A percentile compares a stretch with the other conserved stretches of the same genome.
Conservation (phyloP, 2,888 invertebrate species). For the Ormyrus nitidulus region DNA sequence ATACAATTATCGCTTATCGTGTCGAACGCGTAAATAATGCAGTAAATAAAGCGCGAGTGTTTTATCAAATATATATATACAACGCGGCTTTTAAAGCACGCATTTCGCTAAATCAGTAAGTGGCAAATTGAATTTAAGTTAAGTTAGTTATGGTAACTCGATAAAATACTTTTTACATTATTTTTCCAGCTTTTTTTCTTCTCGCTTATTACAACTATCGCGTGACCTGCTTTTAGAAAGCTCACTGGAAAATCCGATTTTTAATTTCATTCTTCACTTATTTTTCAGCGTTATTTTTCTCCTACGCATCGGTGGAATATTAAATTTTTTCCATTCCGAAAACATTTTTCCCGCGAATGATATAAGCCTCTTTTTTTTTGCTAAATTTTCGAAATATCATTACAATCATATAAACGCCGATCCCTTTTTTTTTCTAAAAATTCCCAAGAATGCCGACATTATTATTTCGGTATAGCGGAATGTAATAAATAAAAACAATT, state of each 20-base stretch:
- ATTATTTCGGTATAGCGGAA: too few species aligned
- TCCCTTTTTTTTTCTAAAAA: too few species aligned
- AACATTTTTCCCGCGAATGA: not conserved
- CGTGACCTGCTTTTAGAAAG: conserved; percentile 15
- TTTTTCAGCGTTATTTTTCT: too few species aligned
- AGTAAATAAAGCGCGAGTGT: conserved; percentile 34
- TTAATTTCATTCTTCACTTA: too few species aligned
- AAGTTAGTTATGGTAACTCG: conserved; percentile 25
- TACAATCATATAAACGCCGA: not conserved
- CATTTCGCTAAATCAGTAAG: not conserved
- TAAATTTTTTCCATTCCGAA: too few species aligned
- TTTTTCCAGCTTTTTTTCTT: conserved; percentile 15
- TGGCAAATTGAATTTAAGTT: conserved; percentile 44
- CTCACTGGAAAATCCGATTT: not conserved
- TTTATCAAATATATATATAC: conserved; percentile 15
- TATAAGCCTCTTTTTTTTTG: not conserved
- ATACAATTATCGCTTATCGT: too few species aligned
- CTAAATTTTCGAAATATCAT: not conserved
- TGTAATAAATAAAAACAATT: too few species aligned
- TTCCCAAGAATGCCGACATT: too few species aligned
- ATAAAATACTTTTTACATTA: conserved; percentile 38
- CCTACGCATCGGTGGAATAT: too few species aligned
- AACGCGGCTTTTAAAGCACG: conserved; percentile 20
- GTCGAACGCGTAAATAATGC: too few species aligned
- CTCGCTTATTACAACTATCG: not conserved